These are phyloP conservation scores for Apostichopus leukothele DNA, from an alignment of 53 echinoderm and acorn worm species.

Conservation along the genomic window DNA sequence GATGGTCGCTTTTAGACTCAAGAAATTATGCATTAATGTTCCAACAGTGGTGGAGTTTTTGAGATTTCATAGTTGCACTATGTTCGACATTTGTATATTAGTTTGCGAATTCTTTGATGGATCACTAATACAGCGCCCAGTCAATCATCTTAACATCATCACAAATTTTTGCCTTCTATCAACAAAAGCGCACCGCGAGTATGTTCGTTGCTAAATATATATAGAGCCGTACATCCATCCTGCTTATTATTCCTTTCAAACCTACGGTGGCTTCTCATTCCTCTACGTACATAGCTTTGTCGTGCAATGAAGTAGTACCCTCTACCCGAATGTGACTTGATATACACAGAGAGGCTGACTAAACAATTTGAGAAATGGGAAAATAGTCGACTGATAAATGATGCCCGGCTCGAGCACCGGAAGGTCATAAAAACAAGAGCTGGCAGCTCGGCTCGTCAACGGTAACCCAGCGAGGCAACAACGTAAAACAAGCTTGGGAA, in stretches of 20 bases:
- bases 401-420: neutral
- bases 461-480: neutral
- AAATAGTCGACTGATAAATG: slow-evolving; percentile 25
- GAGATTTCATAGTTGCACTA: neutral
- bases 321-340: neutral
- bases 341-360: slow-evolving; percentile 23
- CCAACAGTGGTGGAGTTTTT: no score
- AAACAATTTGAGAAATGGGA: slow-evolving; percentile 21
- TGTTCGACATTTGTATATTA: neutral
- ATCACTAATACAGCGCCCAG: neutral
- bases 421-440: slow-evolving; percentile 37
- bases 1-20: no score
- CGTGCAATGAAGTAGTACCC: neutral
- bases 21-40: no score
- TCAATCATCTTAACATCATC: neutral
- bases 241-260: neutral
- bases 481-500: slow-evolving; percentile 19
- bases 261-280: neutral
- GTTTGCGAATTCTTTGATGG: neutral
- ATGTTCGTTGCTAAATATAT: neutral
- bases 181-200: neutral
- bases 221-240: neutral
- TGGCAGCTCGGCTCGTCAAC: slow-evolving; percentile 16
- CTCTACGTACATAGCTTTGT: neutral
- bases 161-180: neutral